phyloP scores from a whole-genome alignment of 2,797 vertebrate species.

The Manis javanica region DNA sequence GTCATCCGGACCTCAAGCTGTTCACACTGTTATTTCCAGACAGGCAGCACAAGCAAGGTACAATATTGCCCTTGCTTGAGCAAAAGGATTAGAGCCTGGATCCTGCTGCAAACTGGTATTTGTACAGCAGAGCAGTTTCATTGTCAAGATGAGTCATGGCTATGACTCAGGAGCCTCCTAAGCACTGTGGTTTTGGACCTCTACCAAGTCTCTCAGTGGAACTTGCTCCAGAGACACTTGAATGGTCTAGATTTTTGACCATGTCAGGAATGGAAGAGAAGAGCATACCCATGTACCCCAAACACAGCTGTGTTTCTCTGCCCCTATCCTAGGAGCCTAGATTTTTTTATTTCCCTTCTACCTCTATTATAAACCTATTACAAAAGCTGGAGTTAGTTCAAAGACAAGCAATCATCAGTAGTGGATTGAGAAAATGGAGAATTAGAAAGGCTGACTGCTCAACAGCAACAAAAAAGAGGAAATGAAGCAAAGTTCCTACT shows the following conservation, averaged over 20 bases:
- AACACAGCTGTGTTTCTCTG: not conserved
- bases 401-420: slow-evolving; percentile 16
- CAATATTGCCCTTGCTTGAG: not conserved
- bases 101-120: not conserved
- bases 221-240: not conserved
- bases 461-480: not conserved
- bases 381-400: slow-evolving; percentile 39
- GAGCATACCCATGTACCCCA: fast-evolving
- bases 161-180: not conserved
- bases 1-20: slow-evolving; percentile 48
- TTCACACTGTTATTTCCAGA: slow-evolving; percentile 52
- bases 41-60: not conserved
- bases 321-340: not conserved
- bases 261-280: not conserved
- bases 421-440: slow-evolving; percentile 36
- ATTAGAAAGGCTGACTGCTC: not conserved
- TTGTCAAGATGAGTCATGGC: slow-evolving; percentile 8
- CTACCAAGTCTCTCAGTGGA: not conserved
- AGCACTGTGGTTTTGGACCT: not conserved
- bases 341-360: slow-evolving; percentile 21
- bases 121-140: not conserved
- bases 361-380: not conserved
- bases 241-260: not conserved
- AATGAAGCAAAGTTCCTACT: slow-evolving; percentile 36
- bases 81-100: not conserved